phyloP scores from a whole-genome alignment of 1,140 invertebrate genomes.

The Cardiocondyla obscurior region DNA sequence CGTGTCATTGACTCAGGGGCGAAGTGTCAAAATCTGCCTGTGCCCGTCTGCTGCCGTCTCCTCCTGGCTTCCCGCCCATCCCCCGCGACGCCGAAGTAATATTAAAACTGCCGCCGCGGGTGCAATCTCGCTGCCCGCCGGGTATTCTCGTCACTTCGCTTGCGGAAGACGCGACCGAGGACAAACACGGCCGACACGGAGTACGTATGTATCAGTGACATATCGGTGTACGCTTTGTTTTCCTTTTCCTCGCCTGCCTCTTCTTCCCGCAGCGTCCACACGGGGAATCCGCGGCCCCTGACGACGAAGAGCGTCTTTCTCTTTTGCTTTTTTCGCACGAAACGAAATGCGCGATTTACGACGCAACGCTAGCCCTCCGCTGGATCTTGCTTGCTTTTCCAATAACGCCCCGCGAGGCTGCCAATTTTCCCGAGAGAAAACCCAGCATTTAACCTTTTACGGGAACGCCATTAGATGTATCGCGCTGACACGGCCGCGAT shows the following conservation, averaged over 20 bases:
- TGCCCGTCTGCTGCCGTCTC: neutral
- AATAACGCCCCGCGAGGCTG: too few species aligned
- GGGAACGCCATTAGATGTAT: neutral
- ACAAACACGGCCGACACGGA: neutral
- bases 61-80: too few species aligned
- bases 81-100: neutral
- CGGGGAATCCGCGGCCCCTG: too few species aligned
- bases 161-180: neutral
- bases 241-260: neutral
- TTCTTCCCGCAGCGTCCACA: neutral
- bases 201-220: neutral
- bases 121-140: neutral
- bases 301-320: too few species aligned
- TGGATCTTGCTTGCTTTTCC: neutral
- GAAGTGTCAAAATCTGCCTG: constrained; percentile 68
- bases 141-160: neutral
- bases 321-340: too few species aligned
- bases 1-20: constrained; percentile 70
- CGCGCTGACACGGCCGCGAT: neutral
- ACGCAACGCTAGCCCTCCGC: constrained; percentile 17
- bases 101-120: neutral
- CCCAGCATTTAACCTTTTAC: neutral
- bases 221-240: constrained; percentile 11
- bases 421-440: too few species aligned
- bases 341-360: neutral